Evolutionary conservation across 2,797 vertebrate species (phyloP).

Genomic region (Chelonia mydas): DNA sequence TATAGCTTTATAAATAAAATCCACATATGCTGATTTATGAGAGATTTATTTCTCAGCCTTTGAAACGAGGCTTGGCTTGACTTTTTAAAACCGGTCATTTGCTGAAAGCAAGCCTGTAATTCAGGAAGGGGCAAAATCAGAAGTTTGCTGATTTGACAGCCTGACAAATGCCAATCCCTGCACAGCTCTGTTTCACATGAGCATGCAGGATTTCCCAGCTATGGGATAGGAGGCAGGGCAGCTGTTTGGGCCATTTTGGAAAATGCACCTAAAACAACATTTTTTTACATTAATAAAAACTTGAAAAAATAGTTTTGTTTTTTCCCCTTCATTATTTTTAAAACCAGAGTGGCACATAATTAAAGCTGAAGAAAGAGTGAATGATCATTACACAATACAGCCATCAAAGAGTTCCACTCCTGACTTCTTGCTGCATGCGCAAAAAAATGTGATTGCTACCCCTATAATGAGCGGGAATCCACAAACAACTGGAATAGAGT

Average conservation of each 20-base stretch:
- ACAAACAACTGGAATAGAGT: not conserved
- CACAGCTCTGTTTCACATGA: conserved; percentile 22
- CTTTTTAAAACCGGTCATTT: conserved; percentile 64
- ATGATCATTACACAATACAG: not conserved
- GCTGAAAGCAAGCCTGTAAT: conserved; percentile 65
- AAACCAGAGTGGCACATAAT: not conserved
- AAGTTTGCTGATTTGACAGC: conserved; percentile 43
- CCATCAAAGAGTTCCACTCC: not conserved
- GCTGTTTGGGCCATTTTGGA: not conserved
- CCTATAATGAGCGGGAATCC: not conserved
- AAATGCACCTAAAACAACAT: not conserved
- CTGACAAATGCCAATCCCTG: conserved; percentile 39
- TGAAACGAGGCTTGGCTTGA: conserved; percentile 29
- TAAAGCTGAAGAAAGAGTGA: not conserved
- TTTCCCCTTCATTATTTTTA: not conserved
- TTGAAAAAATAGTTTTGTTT: not conserved
- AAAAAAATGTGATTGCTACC: conserved; percentile 13
- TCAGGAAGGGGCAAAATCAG: conserved; percentile 53
- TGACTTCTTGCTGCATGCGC: not conserved
- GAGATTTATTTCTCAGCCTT: conserved; percentile 54
- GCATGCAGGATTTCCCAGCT: conserved; percentile 45
- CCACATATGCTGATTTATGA: conserved; percentile 57
- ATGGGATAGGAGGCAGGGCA: not conserved
- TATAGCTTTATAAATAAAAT: conserved; percentile 63
- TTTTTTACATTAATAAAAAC: conserved; percentile 32